phyloP scores from a whole-genome alignment of 2,797 vertebrate species.

The Rhinophrynus dorsalis region DNA sequence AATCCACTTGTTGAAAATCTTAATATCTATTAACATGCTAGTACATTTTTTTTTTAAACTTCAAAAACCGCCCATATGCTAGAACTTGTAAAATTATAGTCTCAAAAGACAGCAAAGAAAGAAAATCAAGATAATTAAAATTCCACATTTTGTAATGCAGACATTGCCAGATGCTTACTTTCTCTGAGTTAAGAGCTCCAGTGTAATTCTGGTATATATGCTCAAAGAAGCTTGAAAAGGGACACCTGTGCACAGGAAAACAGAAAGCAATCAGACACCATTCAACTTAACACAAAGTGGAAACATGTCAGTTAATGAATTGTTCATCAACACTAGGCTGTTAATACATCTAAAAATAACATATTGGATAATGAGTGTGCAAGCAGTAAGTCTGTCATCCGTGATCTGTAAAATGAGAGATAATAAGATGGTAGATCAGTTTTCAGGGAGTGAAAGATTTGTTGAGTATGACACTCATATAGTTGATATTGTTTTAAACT shows the following conservation, averaged over 20 bases:
- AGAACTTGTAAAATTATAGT: neutral
- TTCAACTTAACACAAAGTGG: slow-evolving; percentile 13
- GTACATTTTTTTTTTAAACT: neutral
- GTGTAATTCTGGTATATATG: neutral
- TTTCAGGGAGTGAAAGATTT: slow-evolving; percentile 8
- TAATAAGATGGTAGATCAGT: neutral
- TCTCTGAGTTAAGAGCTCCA: neutral
- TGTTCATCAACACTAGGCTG: neutral
- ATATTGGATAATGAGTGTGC: neutral
- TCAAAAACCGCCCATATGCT: neutral
- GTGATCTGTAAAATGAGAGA: slow-evolving; percentile 1
- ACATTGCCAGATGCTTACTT: neutral
- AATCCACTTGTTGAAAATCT: neutral
- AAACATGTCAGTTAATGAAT: slow-evolving; percentile 4
- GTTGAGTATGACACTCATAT: neutral
- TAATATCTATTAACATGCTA: neutral
- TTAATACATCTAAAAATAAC: neutral
- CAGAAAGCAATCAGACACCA: neutral
- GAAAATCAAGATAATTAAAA: neutral
- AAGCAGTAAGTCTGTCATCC: neutral
- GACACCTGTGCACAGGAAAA: neutral
- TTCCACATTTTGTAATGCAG: neutral
- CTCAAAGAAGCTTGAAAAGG: neutral
- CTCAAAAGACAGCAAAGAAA: neutral
- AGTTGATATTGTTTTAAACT: neutral